Evolutionary conservation across 1,140 invertebrate genomes (phyloP).

Genomic region (Heterodera schachtii): DNA sequence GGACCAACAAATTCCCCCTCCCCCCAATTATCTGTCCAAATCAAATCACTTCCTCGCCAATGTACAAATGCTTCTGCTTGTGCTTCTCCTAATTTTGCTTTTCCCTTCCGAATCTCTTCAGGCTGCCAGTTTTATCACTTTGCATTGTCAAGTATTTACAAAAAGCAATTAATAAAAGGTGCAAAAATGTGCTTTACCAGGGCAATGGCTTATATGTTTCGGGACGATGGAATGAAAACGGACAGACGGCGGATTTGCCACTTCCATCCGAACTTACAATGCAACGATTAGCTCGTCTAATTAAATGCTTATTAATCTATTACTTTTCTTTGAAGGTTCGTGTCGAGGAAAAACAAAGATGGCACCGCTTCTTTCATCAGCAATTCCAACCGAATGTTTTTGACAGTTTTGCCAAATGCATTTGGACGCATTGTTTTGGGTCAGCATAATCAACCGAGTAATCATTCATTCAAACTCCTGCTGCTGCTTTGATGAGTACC

Average conservation of each 20-base stretch:
- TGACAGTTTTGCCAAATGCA: background rate
- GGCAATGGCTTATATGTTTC: background rate
- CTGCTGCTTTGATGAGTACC: too few species aligned
- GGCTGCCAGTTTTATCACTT: background rate
- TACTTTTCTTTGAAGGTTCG: background rate
- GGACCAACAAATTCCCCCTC: too few species aligned
- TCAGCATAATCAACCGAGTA: background rate
- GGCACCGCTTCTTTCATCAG: background rate
- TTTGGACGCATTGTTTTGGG: background rate
- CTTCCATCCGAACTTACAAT: background rate
- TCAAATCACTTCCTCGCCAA: background rate
- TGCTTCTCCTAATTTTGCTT: background rate
- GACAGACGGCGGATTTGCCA: conserved; percentile 1
- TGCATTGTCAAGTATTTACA: background rate
- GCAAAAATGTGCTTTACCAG: background rate
- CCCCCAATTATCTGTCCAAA: background rate
- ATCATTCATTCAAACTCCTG: background rate
- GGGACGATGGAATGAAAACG: background rate
- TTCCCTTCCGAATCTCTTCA: background rate
- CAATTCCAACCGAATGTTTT: background rate
- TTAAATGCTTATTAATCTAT: too few species aligned
- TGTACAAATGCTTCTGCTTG: background rate
- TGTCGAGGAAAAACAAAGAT: background rate
- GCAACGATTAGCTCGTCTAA: background rate
- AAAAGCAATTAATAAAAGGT: too few species aligned